Evolutionary conservation across 2,797 vertebrate genomes (phyloP), one percentile per base, ranked within the genome.

Genomic region (Tympanoctomys barrerae): DNA sequence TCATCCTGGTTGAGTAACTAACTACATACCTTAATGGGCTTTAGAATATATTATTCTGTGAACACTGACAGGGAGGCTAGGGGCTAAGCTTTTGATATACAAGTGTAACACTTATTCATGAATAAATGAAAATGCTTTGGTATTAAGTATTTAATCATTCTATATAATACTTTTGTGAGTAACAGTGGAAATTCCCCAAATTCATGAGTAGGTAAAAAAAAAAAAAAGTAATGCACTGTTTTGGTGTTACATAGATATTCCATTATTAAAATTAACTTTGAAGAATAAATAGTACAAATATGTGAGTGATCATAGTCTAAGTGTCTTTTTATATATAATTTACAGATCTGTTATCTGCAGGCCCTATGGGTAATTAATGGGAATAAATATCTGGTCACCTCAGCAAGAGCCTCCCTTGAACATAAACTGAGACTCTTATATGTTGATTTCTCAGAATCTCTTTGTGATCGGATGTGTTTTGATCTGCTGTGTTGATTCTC

Each of bases 211-310:
- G 71, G 61, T 77, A 96, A 87, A 36, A 36, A 7, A 26, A 68
- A 42, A 42, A 46, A 54, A 81, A 89, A 78, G 19, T 26, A 87
- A 46, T 3, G 36, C 14, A 73, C 28, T 91, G 13, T 9, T 92
- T 87, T 91, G 42, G 33, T 66, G 18, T 71, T 61, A 7, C 33
- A 52, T 14, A 91, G 39, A 86, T 7, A 61, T 19, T 28, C 26
- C 33, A 64, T 52, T 61, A 87, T 92, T 62, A 88, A 92, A 96
- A 87, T 66, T 21, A 71, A 92, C 73, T 39, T 91, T 94, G 81
- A 92, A 46, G 57, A 80, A 59, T 42, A 28, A 66, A 78, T 54
- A 85, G 61, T 62, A 87, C 54, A 90, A 94, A 73, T 59, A 66
- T 5, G 19, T 49, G n/a, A 88, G 59, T 12, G 11, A n/a, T 16